These are phyloP conservation scores for Masnerella sp. DNA, from an alignment of 2,888 invertebrate genomes.

Conservation along the genomic window DNA sequence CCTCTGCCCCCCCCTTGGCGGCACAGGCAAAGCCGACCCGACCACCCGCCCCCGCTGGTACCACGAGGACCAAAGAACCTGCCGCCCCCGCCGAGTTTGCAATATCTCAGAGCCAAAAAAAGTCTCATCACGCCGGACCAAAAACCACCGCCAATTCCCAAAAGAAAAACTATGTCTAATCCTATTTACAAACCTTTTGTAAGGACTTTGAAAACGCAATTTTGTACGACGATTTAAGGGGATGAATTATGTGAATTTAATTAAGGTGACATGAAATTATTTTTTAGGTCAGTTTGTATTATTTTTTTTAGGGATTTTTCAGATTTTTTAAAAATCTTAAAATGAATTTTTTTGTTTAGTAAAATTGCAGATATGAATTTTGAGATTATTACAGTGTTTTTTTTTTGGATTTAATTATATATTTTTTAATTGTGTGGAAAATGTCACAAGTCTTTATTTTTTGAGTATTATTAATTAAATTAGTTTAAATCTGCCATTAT, in stretches of 20 bases:
- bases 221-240: constrained; percentile 29
- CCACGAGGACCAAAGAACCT: constrained; percentile 36
- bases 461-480: too few relatives aligned
- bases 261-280: too few relatives aligned
- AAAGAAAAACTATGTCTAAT: too few relatives aligned
- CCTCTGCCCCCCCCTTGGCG: constrained; percentile 30
- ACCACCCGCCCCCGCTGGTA: constrained; percentile 16
- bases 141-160: constrained; percentile 1
- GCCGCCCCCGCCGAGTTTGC: constrained; percentile 37
- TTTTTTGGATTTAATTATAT: too few relatives aligned
- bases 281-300: too few relatives aligned
- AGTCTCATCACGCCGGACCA: not conserved
- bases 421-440: too few relatives aligned
- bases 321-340: too few relatives aligned
- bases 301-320: not conserved
- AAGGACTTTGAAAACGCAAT: constrained; percentile 23
- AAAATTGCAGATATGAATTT: too few relatives aligned
- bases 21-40: not conserved
- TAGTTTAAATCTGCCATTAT: too few relatives aligned
- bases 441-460: too few relatives aligned
- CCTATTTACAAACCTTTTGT: not conserved
- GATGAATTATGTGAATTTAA: not conserved
- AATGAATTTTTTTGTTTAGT: too few relatives aligned
- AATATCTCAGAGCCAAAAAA: constrained; percentile 26
- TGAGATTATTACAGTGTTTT: too few relatives aligned